phyloP scores from a whole-genome alignment of 2,797 vertebrate species.

The Characodon lateralis region DNA sequence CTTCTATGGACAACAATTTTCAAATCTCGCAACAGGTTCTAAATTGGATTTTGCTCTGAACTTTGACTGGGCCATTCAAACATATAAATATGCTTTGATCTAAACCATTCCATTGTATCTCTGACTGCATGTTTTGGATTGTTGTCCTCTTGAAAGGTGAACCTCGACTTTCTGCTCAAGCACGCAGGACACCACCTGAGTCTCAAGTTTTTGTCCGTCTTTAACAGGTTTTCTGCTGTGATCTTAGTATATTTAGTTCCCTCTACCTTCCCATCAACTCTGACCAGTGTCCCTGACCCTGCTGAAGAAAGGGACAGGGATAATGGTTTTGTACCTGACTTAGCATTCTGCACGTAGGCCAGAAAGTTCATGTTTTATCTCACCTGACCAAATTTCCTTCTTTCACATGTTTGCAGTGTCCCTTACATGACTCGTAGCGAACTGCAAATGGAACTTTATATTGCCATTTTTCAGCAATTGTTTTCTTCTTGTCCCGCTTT shows the following conservation, averaged over 20 bases:
- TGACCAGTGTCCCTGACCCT: background rate
- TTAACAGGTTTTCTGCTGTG: background rate
- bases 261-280: background rate
- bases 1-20: too few relatives aligned
- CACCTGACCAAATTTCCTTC: background rate
- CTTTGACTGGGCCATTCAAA: too few relatives aligned
- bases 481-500: background rate
- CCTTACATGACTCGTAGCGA: background rate
- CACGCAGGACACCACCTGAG: background rate
- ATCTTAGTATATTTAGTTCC: background rate
- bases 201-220: background rate
- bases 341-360: background rate
- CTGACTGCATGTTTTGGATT: too few relatives aligned
- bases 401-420: background rate
- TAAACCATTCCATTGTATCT: too few relatives aligned
- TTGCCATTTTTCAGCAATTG: background rate
- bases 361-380: background rate
- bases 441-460: background rate
- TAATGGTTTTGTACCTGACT: background rate
- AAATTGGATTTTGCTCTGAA: too few relatives aligned
- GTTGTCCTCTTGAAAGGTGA: too few relatives aligned
- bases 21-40: too few relatives aligned
- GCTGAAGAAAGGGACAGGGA: background rate
- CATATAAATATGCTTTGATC: too few relatives aligned
- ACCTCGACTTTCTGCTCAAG: too few relatives aligned